Evolutionary conservation across 2,888 invertebrate genomes (phyloP), one percentile per base, ranked within the genome.

Genomic region (Lycia hirtaria): DNA sequence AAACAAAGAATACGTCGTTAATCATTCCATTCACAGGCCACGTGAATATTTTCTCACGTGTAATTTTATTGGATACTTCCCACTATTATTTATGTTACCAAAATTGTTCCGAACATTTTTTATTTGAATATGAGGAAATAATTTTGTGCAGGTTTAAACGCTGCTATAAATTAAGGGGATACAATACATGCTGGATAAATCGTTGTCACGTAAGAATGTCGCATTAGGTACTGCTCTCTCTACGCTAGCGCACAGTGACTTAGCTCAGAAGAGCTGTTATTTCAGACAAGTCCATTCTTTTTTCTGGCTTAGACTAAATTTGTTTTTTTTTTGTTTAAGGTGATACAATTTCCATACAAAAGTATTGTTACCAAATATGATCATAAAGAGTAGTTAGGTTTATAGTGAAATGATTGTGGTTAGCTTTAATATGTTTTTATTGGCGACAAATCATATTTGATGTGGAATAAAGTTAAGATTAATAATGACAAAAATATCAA

Each of bases 171-270:
- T 89, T 88, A 87, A 83, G 69, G 75, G 72, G 64, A 80, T 78
- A 90, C 90, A 90, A 90, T 90, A 89, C 88, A 89, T 76, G 83
- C 71, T 69, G 88, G 88, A 91, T 91, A 90, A 89, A 91, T 90
- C 87, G 90, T 83, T 88, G 89, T 89, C 89, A 90, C 90, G 87
- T 88, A 88, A 90, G 89, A 91, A 90, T 90, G 87, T 85, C 86
- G 85, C 83, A 85, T 87, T 87, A 87, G 84, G 80, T 75, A 70
- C 71, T 72, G 72, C 69, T 70, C 67, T 64, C 62, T 68, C 62
- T 56, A 17, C 20, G 2, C 12, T 30, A 20, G n/a, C 7, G 7
- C 0, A 10, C 57, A 57, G 57, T 52, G 20, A 41, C 47, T 22
- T 28, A 57, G 33, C 12, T 56, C 19, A n/a, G n/a, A n/a, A n/a